phyloP scores from a whole-genome alignment of 23 tunicate genomes.

The Trididemnum clinides region DNA sequence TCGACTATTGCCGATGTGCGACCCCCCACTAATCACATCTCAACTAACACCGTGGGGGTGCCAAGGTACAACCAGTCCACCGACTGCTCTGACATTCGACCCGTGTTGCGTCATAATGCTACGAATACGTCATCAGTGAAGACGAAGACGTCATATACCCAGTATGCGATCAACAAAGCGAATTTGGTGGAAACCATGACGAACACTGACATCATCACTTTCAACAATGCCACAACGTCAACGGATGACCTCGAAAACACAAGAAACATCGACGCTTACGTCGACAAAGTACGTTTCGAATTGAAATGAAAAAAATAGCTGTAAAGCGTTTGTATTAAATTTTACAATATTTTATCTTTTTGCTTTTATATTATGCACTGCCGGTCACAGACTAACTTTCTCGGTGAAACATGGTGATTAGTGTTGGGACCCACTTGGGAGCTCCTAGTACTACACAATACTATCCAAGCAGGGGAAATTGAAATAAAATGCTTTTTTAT shows the following conservation, averaged over 20 bases:
- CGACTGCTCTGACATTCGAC: conserved; percentile 25
- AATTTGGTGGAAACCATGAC: not conserved
- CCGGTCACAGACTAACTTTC: too few species aligned
- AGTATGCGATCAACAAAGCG: not conserved
- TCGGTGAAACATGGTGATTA: too few species aligned
- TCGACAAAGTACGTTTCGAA: conserved; percentile 62
- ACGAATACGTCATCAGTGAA: not conserved
- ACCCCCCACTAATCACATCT: conserved; percentile 1
- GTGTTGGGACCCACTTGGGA: too few species aligned
- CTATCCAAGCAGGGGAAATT: too few species aligned
- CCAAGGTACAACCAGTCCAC: conserved; percentile 5
- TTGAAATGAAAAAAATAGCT: not conserved
- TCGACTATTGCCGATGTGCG: conserved; percentile 19
- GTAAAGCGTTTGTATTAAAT: too few species aligned
- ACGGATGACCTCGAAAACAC: conserved; percentile 33
- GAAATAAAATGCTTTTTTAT: too few species aligned
- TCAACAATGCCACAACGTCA: conserved; percentile 35
- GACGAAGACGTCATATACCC: not conserved
- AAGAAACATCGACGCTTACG: conserved; percentile 68
- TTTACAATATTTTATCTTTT: too few species aligned
- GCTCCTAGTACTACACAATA: too few species aligned
- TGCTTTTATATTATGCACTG: too few species aligned
- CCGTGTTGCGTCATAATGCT: conserved; percentile 3
- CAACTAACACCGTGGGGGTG: conserved; percentile 12
- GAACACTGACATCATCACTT: conserved; percentile 5